phyloP scores from a whole-genome alignment of 1,140 invertebrate species.

The Papilio aristodemus region DNA sequence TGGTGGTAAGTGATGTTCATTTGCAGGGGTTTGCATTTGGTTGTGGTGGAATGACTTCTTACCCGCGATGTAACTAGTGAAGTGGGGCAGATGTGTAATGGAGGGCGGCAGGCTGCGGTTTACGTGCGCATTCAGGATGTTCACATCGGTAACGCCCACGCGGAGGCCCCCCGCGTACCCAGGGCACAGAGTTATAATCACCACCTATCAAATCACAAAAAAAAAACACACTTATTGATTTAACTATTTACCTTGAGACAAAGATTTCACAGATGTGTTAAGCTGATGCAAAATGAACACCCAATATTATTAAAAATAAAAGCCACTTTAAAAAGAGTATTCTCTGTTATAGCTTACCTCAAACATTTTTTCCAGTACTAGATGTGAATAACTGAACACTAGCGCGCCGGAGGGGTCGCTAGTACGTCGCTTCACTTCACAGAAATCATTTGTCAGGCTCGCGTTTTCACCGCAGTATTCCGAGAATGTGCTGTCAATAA shows the following conservation, averaged over 20 bases:
- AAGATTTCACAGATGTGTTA: too few species aligned
- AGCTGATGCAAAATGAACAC: too few species aligned
- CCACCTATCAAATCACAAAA: conserved; percentile 51
- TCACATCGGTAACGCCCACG: conserved; percentile 88
- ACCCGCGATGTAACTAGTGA: conserved; percentile 86
- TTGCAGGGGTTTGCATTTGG: too few species aligned
- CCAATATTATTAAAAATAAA: too few species aligned
- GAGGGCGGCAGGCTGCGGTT: conserved; percentile 82
- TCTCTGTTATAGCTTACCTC: conserved; percentile 82
- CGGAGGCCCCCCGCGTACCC: conserved; percentile 88
- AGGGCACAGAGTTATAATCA: conserved; percentile 67
- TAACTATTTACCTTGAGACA: too few species aligned
- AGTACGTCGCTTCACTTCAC: conserved; percentile 82
- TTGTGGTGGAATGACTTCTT: conserved; percentile 39
- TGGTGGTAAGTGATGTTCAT: too few species aligned
- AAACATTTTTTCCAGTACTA: conserved; percentile 87
- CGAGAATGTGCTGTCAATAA: conserved; percentile 74
- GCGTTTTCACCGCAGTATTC: conserved; percentile 89
- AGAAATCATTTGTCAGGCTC: conserved; percentile 84
- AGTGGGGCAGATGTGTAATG: conserved; percentile 81
- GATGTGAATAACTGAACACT: conserved; percentile 86
- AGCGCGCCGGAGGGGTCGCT: conserved; percentile 85
- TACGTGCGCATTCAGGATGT: conserved; percentile 82
- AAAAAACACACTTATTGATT: too few species aligned
- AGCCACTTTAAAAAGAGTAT: too few species aligned